Percentiles rank a stretch among this genome's conserved stretches.
Conservation (phyloP, 2,113 vertebrate species). For the Turdus rufiventris region DNA sequence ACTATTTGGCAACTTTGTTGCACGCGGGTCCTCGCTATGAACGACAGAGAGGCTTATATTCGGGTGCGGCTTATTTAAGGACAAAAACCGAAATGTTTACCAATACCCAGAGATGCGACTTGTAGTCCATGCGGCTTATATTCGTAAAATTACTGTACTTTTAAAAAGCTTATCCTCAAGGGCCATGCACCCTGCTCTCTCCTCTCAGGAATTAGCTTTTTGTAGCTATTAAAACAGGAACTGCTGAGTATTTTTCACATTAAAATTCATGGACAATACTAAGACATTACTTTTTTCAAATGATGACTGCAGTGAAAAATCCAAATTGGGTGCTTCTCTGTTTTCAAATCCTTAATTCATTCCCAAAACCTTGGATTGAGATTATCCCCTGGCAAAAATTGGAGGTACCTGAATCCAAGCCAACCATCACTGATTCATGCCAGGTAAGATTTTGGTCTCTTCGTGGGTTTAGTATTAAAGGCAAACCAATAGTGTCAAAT, state of each 20-base stretch:
- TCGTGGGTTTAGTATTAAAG: neutral
- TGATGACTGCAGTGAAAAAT: neutral
- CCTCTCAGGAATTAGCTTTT: neutral
- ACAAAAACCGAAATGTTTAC: too few relatives aligned
- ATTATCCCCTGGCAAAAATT: neutral
- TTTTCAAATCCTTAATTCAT: neutral
- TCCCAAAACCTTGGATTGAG: neutral
- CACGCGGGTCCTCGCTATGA: too few relatives aligned
- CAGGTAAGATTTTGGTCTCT: neutral
- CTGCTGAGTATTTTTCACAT: accelerated
- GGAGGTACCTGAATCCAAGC: neutral
- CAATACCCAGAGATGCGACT: too few relatives aligned
- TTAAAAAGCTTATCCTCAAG: neutral
- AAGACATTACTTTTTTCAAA: neutral
- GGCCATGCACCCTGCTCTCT: neutral
- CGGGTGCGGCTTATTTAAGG: too few relatives aligned
- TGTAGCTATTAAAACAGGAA: neutral
- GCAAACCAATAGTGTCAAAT: neutral
- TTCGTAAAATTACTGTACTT: neutral
- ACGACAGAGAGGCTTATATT: too few relatives aligned
- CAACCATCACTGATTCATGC: neutral
- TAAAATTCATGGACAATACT: neutral
- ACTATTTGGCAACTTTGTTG: too few relatives aligned
- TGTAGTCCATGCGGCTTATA: too few relatives aligned
- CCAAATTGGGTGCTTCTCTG: neutral